A percentile compares a stretch with the other conserved stretches of the same genome.
Evolutionary conservation across 2,888 invertebrate genomes (phyloP).

Genomic region (Melinopterus prodromus): DNA sequence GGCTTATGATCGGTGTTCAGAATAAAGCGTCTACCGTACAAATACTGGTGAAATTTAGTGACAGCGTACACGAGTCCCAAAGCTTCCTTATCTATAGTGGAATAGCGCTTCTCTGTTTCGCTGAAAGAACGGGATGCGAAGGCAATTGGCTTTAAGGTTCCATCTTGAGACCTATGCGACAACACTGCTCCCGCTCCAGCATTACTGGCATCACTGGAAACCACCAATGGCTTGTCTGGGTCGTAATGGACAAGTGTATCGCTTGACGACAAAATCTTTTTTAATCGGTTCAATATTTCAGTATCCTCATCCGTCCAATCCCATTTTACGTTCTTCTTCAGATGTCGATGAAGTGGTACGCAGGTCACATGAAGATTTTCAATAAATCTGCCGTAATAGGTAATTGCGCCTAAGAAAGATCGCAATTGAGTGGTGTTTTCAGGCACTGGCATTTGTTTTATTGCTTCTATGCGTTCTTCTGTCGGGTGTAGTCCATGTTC

Average conservation of each 20-base stretch:
- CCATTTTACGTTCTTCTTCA: conserved; percentile 33
- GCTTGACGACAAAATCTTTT: background rate
- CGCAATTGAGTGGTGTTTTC: background rate
- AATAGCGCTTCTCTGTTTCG: conserved; percentile 27
- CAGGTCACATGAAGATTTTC: conserved; percentile 38
- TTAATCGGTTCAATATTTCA: background rate
- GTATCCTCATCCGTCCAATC: background rate
- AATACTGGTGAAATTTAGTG: conserved; percentile 30
- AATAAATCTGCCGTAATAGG: conserved; percentile 16
- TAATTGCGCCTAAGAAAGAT: conserved; percentile 33
- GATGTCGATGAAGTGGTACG: conserved; percentile 35
- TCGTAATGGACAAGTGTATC: conserved; percentile 19
- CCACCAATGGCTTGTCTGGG: conserved; percentile 10
- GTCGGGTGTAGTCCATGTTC: background rate
- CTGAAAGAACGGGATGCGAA: conserved; percentile 33
- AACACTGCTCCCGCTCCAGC: conserved; percentile 18
- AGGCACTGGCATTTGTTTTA: background rate
- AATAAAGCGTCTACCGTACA: background rate
- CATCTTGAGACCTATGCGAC: background rate
- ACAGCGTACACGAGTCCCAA: conserved; percentile 19
- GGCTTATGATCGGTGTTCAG: no score
- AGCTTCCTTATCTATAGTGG: conserved; percentile 29
- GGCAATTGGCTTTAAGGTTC: conserved; percentile 31
- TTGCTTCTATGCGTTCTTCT: background rate
- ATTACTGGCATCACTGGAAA: conserved; percentile 14